phyloP scores from a whole-genome alignment of 2,888 invertebrate genomes.

The Tipula lateralis region DNA sequence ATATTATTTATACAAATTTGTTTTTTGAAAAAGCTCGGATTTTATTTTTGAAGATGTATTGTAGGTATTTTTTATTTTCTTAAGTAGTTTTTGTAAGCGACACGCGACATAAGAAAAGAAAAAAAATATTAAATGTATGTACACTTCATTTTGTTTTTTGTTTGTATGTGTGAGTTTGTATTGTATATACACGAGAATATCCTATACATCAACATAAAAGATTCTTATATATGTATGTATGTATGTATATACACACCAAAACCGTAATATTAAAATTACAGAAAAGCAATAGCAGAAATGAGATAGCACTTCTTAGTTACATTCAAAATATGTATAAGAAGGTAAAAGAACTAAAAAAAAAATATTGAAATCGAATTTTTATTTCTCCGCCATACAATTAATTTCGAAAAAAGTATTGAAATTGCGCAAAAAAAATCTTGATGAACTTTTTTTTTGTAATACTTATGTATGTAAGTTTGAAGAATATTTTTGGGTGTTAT shows the following conservation, averaged over 20 bases:
- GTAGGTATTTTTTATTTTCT: not conserved
- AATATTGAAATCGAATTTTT: slow-evolving; percentile 29
- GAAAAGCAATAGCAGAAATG: slow-evolving; percentile 26
- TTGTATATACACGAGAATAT: not conserved
- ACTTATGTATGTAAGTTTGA: not conserved
- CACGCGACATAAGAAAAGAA: slow-evolving; percentile 19
- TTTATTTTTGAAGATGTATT: not conserved
- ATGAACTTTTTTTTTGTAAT: not conserved
- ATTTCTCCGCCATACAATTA: slow-evolving; percentile 25
- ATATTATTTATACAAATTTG: not conserved
- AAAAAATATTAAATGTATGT: not conserved
- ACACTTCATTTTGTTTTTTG: not conserved
- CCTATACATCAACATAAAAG: not conserved
- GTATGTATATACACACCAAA: not conserved
- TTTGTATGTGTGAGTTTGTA: not conserved
- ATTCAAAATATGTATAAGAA: slow-evolving; percentile 19
- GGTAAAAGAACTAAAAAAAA: slow-evolving; percentile 20
- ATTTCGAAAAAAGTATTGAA: not conserved
- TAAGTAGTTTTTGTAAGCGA: not conserved
- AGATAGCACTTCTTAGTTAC: slow-evolving; percentile 19
- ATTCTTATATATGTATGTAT: not conserved
- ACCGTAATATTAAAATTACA: not conserved
- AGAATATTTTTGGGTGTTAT: not conserved
- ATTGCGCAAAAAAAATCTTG: slow-evolving; percentile 4
- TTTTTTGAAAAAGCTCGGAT: not conserved